Evolutionary conservation across 2,797 vertebrate genomes (phyloP), one percentile per base, ranked within the genome.

Genomic region (Limnodromus scolopaceus): DNA sequence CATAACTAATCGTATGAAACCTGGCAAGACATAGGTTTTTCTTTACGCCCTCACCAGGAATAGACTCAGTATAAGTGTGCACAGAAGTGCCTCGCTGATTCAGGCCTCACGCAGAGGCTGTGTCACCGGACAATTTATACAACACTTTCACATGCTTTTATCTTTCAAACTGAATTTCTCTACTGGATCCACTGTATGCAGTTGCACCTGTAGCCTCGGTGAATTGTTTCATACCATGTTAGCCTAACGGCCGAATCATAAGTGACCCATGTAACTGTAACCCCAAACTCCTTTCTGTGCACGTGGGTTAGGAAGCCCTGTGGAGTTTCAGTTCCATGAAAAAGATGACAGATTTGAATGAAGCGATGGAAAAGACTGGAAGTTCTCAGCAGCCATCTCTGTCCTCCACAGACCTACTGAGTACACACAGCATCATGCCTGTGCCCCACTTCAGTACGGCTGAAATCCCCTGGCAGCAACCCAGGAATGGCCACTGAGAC

Each of bases 41-140:
- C 43, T 53, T 28, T 24, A 22, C 1, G 1, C 16, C 16, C 38
- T 80, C 83, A 11, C 10, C 25, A 27, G 43, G 23, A 92, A 28
- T 0, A 16, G 39, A n/a, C 28, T 76, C 30, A 10, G 4, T 25
- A 0, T 4, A 58, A 24, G 8, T 0, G 4, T 16, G 10, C 38
- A 23, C 0, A 1, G 4, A 71, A 48, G 12, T 4, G 19, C 43
- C 48, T 70, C 4, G 3, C 32, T 9, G 55, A 36, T 12, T 64
- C 51, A 13, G 66, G 43, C 43, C 66, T 43, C 51, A 27, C 1
- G 0, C 23, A 46, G 60, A 11, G 53, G 28, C 16, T 18, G 13
- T 13, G 49, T 41, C 34, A 70, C 45, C 57, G 45, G 16, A 9
- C 32, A 60, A 79, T 57, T 82, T 57, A 51, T 48, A 30, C 30